Conservation (phyloP, 1,140 invertebrate species). For the Drosophila arawakana region DNA sequence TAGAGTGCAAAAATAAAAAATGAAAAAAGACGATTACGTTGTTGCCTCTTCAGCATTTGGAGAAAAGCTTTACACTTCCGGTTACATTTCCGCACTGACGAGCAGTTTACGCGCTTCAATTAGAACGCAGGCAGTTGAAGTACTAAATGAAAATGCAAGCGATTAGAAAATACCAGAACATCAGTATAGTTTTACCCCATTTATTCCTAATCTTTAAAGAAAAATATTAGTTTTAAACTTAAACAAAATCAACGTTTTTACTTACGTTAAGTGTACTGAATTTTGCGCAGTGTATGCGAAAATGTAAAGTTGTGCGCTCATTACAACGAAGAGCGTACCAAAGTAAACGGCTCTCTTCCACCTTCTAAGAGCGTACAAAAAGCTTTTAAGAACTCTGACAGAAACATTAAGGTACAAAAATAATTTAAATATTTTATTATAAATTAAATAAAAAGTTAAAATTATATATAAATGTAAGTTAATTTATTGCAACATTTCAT, state of each 20-base stretch:
- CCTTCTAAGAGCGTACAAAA: not conserved
- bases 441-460: not conserved
- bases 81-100: slow-evolving; percentile 67
- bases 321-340: not conserved
- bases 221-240: not conserved
- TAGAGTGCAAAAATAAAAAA: slow-evolving; percentile 37
- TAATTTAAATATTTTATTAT: not conserved
- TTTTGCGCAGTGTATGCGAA: slow-evolving; percentile 44
- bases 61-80: slow-evolving; percentile 72
- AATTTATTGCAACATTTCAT: too few species aligned
- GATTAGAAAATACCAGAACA: not conserved
- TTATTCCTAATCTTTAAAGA: not conserved
- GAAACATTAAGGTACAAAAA: too few species aligned
- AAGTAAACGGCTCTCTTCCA: slow-evolving; percentile 23
- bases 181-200: not conserved
- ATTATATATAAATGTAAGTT: not conserved
- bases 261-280: not conserved
- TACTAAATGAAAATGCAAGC: not conserved
- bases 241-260: not conserved
- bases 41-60: slow-evolving; percentile 49
- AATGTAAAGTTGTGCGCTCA: slow-evolving; percentile 28
- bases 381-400: slow-evolving; percentile 30
- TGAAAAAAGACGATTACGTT: slow-evolving; percentile 65
- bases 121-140: slow-evolving; percentile 15
- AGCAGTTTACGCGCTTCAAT: slow-evolving; percentile 71